Base-by-base conservation (phyloP, 2,888 invertebrate species). In the Eristalinus aeneus region DNA sequence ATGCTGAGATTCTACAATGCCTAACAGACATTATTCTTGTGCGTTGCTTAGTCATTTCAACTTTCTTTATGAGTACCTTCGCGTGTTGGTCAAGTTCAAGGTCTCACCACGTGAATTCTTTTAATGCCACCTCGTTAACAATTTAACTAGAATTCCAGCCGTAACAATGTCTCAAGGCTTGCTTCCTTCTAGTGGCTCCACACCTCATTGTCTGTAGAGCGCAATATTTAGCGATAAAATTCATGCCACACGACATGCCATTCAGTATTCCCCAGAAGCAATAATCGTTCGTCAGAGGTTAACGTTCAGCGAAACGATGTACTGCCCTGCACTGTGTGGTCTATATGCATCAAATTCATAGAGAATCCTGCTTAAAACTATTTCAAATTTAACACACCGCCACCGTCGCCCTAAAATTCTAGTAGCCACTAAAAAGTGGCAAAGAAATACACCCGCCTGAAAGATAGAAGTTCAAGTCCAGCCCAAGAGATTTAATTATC, bases 311-410 rank as follows among this genome's bases (percentile, higher is more conserved):
- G 27, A 46, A 39, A 46, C n/a, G 46, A 46, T 8, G 16, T 46
- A 16, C 8, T 5, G 8, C 39, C 39, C 10, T 1, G 16, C 46
- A n/a, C 46, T 46, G 8, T n/a, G 46, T 46, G 46, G 46, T n/a
- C 46, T n/a, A 8, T 3, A 0, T 16, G 16, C 16, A 5, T n/a
- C 46, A 46, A n/a, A 27, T 27, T 27, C 2, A 27, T 5, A 27
- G 27, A 2, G 27, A 27, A 27, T 27, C 5, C 8, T 46, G 39
- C 5, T 56, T 16, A 36, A 69, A 58, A 27, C 46, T 71, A 71
- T 60, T 69, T 69, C 58, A 69, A 60, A 69, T 39, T 69, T n/a
- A n/a, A n/a, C 27, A 27, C 27, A 27, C 27, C 27, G 27, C 27
- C 58, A 71, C 46, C 20, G 60, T 12, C 31, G 20, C 39, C 58